phyloP scores from a whole-genome alignment of 2,113 vertebrate genomes.

The Embiotoca jacksoni region DNA sequence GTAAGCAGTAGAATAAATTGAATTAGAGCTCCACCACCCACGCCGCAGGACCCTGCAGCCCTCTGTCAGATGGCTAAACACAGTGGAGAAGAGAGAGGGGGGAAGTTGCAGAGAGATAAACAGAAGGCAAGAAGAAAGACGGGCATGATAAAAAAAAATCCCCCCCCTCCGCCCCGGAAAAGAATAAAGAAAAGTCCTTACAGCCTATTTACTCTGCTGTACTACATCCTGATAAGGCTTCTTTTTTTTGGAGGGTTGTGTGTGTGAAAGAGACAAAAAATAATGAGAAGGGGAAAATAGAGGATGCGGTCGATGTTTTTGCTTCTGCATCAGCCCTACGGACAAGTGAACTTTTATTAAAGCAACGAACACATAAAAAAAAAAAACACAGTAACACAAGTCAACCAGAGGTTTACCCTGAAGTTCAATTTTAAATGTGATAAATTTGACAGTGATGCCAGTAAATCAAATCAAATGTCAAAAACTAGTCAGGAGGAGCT shows the following conservation, averaged over 20 bases:
- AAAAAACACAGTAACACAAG: not conserved
- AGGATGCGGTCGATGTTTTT: not conserved
- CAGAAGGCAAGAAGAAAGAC: conserved; percentile 54
- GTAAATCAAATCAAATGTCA: not conserved
- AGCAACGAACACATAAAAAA: not conserved
- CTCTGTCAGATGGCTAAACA: conserved; percentile 73
- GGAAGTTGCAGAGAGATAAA: conserved; percentile 57
- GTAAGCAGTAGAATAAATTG: conserved; percentile 77
- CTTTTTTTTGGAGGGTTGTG: not conserved
- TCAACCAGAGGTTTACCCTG: no score
- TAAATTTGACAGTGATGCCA: not conserved
- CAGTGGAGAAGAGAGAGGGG: conserved; percentile 34
- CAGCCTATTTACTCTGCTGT: conserved; percentile 22
- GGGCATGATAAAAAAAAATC: conserved; percentile 47
- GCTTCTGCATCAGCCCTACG: not conserved
- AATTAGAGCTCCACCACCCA: conserved; percentile 79
- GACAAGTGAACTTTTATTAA: not conserved
- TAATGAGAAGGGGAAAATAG: not conserved
- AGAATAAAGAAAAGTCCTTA: conserved; percentile 48
- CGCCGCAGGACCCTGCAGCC: conserved; percentile 68
- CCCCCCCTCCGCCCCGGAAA: conserved; percentile 17
- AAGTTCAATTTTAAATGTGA: not conserved
- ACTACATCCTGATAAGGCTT: conserved; percentile 39
- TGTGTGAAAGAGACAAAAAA: not conserved
- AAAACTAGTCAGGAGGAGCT: not conserved